These are phyloP conservation scores for Anodontia alba DNA, from an alignment of 2,888 invertebrate genomes.

Conservation along the genomic window DNA sequence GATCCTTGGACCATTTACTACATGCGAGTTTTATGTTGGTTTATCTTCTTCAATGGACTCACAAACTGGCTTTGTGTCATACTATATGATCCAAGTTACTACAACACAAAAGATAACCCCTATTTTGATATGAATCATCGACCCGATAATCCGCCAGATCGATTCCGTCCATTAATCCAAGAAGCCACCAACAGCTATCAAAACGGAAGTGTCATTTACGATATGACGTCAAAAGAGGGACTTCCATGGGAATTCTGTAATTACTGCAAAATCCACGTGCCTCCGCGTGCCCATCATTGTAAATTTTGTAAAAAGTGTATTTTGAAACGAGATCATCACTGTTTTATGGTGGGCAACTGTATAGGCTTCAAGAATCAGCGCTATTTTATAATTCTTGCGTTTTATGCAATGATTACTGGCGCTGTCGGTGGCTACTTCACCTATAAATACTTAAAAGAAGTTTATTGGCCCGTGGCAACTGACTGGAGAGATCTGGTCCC, in stretches of 20 bases:
- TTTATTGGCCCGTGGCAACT: conserved; percentile 37
- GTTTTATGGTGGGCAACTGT: conserved; percentile 73
- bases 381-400: conserved; percentile 70
- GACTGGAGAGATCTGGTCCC: conserved; percentile 53
- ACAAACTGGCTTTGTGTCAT: conserved; percentile 67
- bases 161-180: conserved; percentile 28
- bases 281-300: conserved; percentile 77
- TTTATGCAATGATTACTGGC: conserved; percentile 63
- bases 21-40: conserved; percentile 63
- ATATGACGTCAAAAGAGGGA: conserved; percentile 43
- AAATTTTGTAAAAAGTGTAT: conserved; percentile 74
- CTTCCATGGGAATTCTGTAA: conserved; percentile 70
- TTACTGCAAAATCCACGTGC: conserved; percentile 66
- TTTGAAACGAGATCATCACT: conserved; percentile 80
- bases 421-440: conserved; percentile 56
- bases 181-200: not conserved
- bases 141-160: conserved; percentile 42
- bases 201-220: conserved; percentile 38
- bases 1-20: conserved; percentile 63
- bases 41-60: conserved; percentile 55
- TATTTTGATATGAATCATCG: conserved; percentile 18
- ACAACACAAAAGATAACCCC: conserved; percentile 47
- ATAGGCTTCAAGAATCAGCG: conserved; percentile 76
- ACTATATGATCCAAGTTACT: conserved; percentile 53
- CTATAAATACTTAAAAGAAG: conserved; percentile 43